Percentiles rank a stretch among this genome's conserved stretches.
Evolutionary conservation across 2,797 vertebrate genomes (phyloP).

Genomic region (Peromyscus nudipes): DNA sequence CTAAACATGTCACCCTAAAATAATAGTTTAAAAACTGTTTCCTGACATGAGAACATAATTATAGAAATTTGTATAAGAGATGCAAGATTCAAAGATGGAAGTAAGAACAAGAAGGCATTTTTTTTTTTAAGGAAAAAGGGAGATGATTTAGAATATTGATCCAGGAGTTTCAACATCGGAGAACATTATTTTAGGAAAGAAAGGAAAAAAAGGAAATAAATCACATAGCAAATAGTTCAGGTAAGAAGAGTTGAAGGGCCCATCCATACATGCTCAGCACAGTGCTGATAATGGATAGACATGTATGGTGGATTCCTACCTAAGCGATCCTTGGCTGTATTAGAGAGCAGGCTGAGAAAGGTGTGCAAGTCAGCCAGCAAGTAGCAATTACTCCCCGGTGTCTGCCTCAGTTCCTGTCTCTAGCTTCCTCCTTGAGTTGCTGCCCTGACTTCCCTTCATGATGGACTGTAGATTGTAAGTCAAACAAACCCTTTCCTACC

Average conservation of each 20-base stretch:
- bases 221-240: background rate
- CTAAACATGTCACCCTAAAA: background rate
- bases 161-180: background rate
- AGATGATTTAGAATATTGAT: background rate
- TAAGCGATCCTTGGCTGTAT: too few relatives aligned
- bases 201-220: background rate
- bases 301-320: background rate
- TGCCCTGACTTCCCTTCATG: background rate
- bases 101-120: background rate
- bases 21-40: background rate
- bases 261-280: background rate
- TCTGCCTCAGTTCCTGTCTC: too few relatives aligned
- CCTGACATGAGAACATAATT: background rate
- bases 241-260: background rate
- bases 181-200: slow-evolving; percentile 20
- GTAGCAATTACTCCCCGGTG: background rate
- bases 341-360: background rate
- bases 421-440: background rate
- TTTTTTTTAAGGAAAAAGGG: background rate
- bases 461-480: background rate
- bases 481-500: background rate
- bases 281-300: background rate
- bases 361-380: background rate
- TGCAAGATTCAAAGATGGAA: background rate
- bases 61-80: background rate